Conservation (phyloP, 1,140 invertebrate species). For the Epicauta chinensis region DNA sequence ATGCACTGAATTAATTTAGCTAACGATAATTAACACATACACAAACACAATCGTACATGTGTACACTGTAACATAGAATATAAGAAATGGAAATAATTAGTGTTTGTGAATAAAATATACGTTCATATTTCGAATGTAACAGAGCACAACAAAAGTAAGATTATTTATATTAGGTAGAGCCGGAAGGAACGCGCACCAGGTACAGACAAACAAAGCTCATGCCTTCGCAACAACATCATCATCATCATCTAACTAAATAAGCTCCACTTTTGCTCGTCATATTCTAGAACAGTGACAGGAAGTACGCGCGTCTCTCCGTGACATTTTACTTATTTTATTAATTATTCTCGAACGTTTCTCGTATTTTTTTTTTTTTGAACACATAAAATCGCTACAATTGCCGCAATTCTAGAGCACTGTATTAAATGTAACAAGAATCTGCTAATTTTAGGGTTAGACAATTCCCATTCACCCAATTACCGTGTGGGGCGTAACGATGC, state of each 20-base stretch:
- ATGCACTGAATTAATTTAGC: slow-evolving; percentile 17
- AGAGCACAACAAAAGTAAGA: slow-evolving; percentile 22
- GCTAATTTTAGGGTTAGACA: slow-evolving; percentile 24
- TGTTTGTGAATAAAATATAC: slow-evolving; percentile 17
- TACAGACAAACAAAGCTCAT: slow-evolving; percentile 13
- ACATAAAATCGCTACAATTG: too few relatives aligned
- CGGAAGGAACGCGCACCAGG: slow-evolving; percentile 20
- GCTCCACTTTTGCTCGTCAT: too few relatives aligned
- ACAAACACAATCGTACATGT: slow-evolving; percentile 14
- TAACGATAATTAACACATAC: slow-evolving; percentile 14
- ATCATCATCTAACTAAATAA: too few relatives aligned
- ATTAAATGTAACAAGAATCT: slow-evolving; percentile 9
- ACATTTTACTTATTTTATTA: too few relatives aligned
- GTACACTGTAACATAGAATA: slow-evolving; percentile 13
- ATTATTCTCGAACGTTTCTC: too few relatives aligned
- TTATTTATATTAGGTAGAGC: slow-evolving; percentile 23
- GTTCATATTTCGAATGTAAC: slow-evolving; percentile 22
- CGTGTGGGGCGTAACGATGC: slow-evolving; percentile 18
- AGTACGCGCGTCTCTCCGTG: background rate
- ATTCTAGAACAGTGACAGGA: background rate
- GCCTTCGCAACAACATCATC: background rate
- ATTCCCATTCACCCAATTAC: slow-evolving; percentile 27
- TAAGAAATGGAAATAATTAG: slow-evolving; percentile 21
- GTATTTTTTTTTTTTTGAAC: too few relatives aligned
- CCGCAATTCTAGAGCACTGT: too few relatives aligned